Conservation (phyloP, 2,888 invertebrate genomes). For the Tolmerus cingulatus region DNA sequence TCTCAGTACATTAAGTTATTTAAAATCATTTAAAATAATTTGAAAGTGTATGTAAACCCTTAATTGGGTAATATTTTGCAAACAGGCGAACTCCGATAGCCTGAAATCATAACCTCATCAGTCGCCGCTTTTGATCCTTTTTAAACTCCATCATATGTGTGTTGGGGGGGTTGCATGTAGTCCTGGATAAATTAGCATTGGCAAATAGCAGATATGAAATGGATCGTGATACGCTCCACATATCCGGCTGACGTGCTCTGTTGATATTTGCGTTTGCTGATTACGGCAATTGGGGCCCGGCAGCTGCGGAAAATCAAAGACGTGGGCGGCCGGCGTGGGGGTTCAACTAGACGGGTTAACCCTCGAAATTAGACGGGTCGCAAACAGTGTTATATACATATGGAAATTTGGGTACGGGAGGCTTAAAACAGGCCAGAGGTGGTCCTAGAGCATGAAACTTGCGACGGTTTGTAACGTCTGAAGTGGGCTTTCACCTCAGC, state of each 20-base stretch:
- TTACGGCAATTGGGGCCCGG: not conserved
- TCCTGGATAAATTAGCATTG: conserved; percentile 19
- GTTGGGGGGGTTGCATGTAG: not conserved
- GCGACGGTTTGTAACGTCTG: not conserved
- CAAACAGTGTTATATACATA: conserved; percentile 6
- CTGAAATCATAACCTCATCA: not conserved
- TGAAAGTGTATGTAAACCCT: not conserved
- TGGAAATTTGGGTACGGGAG: not conserved
- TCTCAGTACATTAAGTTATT: too few species aligned
- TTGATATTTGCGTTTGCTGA: conserved; percentile 22
- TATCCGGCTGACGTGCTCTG: not conserved
- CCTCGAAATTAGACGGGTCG: conserved; percentile 13
- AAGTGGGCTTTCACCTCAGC: not conserved
- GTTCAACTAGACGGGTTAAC: not conserved
- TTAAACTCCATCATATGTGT: not conserved
- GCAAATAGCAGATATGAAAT: conserved; percentile 26
- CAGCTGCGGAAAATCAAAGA: conserved; percentile 16
- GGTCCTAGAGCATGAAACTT: not conserved
- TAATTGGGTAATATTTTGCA: conserved; percentile 3
- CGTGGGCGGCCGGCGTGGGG: not conserved
- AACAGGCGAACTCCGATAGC: not conserved
- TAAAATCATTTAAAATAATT: not conserved
- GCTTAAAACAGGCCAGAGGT: not conserved
- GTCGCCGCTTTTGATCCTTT: not conserved
- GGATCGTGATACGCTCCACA: conserved; percentile 8